phyloP scores from a whole-genome alignment of 2,888 invertebrate species.

The Cephus nigrinus region DNA sequence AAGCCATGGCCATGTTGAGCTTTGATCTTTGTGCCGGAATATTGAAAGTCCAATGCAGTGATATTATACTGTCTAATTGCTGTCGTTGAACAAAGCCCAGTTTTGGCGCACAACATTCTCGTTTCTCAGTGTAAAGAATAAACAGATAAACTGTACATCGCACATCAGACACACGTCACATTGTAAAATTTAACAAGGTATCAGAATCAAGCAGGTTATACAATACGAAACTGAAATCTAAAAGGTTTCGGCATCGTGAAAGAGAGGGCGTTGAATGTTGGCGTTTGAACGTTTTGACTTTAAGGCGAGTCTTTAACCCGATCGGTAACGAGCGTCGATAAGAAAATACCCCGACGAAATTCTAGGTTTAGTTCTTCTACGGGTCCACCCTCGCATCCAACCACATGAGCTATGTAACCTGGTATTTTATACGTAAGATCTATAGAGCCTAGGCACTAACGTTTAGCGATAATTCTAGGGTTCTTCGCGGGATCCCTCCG shows the following conservation, averaged over 20 bases:
- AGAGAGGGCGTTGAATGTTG: background rate
- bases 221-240: background rate
- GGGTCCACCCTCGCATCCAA: constrained; percentile 55
- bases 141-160: background rate
- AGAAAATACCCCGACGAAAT: constrained; percentile 33
- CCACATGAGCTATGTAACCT: constrained; percentile 50
- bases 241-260: background rate
- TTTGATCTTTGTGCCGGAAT: constrained; percentile 54
- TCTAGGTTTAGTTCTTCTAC: constrained; percentile 27
- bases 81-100: constrained; percentile 49
- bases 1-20: constrained; percentile 29
- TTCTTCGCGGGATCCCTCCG: constrained; percentile 48
- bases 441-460: constrained; percentile 66
- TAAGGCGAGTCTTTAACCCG: background rate
- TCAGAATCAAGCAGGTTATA: background rate
- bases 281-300: background rate
- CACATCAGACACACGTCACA: background rate
- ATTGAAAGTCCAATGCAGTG: constrained; percentile 54
- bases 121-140: background rate
- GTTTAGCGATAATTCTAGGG: constrained; percentile 66
- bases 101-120: background rate
- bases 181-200: background rate
- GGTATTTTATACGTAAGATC: constrained; percentile 65
- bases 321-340: constrained; percentile 11
- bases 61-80: constrained; percentile 45